Evolutionary conservation across 2,797 vertebrate genomes (phyloP).

Genomic region (Pogonophryne albipinna): DNA sequence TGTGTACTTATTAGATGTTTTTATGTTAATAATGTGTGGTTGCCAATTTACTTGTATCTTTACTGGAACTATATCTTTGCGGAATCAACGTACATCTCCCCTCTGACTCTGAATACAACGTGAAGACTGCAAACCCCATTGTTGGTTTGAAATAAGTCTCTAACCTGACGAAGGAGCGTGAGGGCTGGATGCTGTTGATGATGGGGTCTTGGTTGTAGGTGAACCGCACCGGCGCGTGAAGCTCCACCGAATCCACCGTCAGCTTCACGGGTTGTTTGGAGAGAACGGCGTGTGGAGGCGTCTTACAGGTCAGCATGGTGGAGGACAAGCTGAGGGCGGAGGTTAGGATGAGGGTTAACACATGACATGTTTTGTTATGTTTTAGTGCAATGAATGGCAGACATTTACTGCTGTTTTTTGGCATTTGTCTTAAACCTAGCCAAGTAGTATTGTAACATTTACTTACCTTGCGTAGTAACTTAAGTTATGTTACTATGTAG

Average conservation of each 20-base stretch:
- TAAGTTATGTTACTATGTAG: too few species aligned
- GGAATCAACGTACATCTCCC: too few species aligned
- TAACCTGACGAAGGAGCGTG: constrained; percentile 94
- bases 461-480: too few species aligned
- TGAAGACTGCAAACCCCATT: not conserved
- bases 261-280: constrained; percentile 86
- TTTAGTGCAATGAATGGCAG: constrained; percentile 8
- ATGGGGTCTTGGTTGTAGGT: constrained; percentile 92
- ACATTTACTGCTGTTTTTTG: not conserved
- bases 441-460: too few species aligned
- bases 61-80: too few species aligned
- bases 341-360: constrained; percentile 8
- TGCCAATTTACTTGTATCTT: too few species aligned
- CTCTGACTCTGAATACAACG: too few species aligned
- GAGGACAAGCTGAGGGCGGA: constrained; percentile 78
- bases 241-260: constrained; percentile 89
- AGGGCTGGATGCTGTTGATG: constrained; percentile 91
- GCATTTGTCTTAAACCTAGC: not conserved
- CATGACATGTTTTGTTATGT: constrained; percentile 27
- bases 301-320: constrained; percentile 89
- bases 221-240: constrained; percentile 81
- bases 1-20: too few species aligned
- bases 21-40: too few species aligned
- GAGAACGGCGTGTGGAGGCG: constrained; percentile 84
- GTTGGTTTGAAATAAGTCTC: not conserved